A percentile compares a stretch with the other conserved stretches of the same genome.
These are phyloP conservation scores for Lamellibrachia luymesi DNA, from an alignment of 1,140 invertebrate species.

Conservation along the genomic window DNA sequence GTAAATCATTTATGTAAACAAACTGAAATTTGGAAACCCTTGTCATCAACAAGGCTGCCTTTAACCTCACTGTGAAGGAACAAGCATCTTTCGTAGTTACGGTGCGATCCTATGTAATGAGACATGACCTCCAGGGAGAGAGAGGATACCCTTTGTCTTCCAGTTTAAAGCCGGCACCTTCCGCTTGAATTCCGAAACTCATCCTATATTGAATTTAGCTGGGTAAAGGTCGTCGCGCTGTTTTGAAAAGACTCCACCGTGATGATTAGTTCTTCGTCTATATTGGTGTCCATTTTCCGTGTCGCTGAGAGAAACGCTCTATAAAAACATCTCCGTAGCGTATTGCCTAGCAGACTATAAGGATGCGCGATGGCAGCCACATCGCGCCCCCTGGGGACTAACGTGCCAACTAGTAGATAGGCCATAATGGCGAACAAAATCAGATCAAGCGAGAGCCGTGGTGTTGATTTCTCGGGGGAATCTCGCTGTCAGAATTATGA, in stretches of 20 bases:
- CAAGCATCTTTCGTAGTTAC: neutral
- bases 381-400: neutral
- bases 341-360: neutral
- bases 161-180: neutral
- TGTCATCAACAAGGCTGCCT: neutral
- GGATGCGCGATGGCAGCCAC: neutral
- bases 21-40: neutral
- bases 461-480: neutral
- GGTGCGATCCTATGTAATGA: too few species aligned
- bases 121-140: neutral
- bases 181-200: neutral
- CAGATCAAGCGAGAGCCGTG: neutral
- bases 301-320: neutral
- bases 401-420: constrained; percentile 4
- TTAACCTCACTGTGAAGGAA: neutral
- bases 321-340: neutral
- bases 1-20: neutral
- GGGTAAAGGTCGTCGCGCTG: neutral
- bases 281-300: too few species aligned
- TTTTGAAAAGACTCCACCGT: neutral
- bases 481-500: neutral
- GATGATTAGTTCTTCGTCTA: neutral
- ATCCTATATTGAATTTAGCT: neutral
- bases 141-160: too few species aligned
- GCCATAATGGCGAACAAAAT: neutral